Conservation (phyloP, 2,113 vertebrate species). For the Equus quagga region DNA sequence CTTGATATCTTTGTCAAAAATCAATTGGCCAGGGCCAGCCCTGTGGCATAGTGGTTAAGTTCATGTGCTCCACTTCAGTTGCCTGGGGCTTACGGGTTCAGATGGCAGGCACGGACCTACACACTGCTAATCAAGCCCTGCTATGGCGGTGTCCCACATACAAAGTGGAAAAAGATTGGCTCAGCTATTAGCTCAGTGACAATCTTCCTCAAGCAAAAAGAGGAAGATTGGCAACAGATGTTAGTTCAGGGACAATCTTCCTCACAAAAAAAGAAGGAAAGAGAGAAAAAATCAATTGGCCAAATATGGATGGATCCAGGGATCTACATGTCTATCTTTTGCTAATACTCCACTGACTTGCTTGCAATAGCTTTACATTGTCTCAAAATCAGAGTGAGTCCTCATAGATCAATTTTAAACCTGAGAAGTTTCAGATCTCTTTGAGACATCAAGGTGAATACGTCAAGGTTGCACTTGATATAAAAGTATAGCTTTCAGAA, state of each 20-base stretch:
- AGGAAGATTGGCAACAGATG: too few species aligned
- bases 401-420: conserved; percentile 5
- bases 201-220: too few species aligned
- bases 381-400: neutral
- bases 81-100: too few species aligned
- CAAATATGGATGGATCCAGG: neutral
- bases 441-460: neutral
- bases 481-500: conserved; percentile 10
- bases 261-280: too few species aligned
- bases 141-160: too few species aligned
- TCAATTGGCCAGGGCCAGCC: neutral
- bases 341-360: neutral
- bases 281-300: neutral
- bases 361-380: neutral
- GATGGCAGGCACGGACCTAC: too few species aligned
- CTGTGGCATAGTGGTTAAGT: too few species aligned
- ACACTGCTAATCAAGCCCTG: too few species aligned
- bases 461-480: neutral
- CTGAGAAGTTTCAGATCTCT: neutral
- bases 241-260: too few species aligned
- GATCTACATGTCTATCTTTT: neutral
- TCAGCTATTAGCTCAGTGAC: too few species aligned
- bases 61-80: too few species aligned
- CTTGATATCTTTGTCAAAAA: neutral
- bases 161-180: too few species aligned